A percentile compares a stretch with the other conserved stretches of the same genome.
These are phyloP conservation scores for Misgurnus mizolepis DNA, from an alignment of 2,113 vertebrate genomes.

Conservation along the genomic window DNA sequence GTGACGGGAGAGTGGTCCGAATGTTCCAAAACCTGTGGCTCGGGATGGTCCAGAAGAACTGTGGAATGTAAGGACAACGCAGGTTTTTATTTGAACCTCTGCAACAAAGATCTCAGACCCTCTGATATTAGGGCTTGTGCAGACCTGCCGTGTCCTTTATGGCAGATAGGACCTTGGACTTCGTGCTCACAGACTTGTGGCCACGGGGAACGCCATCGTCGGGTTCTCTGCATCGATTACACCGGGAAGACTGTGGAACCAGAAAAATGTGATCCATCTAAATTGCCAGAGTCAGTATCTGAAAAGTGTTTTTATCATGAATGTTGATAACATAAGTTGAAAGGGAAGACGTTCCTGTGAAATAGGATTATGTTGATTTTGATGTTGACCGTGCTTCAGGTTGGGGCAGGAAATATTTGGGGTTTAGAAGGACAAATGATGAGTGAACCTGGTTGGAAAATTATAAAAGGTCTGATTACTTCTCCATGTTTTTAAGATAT, in stretches of 20 bases:
- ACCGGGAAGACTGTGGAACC: conserved; percentile 69
- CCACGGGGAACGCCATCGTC: conserved; percentile 74
- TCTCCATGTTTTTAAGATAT: conserved; percentile 9
- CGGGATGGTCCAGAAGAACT: conserved; percentile 86
- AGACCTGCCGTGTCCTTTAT: conserved; percentile 84
- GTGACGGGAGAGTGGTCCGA: conserved; percentile 88
- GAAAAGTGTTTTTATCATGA: conserved; percentile 71
- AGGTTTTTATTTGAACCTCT: conserved; percentile 77
- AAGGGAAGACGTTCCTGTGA: neutral
- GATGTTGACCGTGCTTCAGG: conserved; percentile 52
- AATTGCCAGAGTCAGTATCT: conserved; percentile 65
- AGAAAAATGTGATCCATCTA: conserved; percentile 74
- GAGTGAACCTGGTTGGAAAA: neutral
- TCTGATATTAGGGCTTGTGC: conserved; percentile 84
- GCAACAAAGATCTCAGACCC: conserved; percentile 80
- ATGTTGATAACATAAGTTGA: conserved; percentile 67
- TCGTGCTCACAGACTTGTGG: conserved; percentile 82
- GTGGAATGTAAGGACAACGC: conserved; percentile 84
- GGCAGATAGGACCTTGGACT: conserved; percentile 82
- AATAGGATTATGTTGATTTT: neutral
- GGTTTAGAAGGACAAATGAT: conserved; percentile 12
- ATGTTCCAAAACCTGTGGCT: conserved; percentile 91
- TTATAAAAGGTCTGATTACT: conserved; percentile 12
- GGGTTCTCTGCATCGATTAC: conserved; percentile 79
- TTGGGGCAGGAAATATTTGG: conserved; percentile 47